A percentile compares a stretch with the other conserved stretches of the same genome.
phyloP scores from a whole-genome alignment of 2,888 invertebrate genomes.

The Habroteleia sp. region DNA sequence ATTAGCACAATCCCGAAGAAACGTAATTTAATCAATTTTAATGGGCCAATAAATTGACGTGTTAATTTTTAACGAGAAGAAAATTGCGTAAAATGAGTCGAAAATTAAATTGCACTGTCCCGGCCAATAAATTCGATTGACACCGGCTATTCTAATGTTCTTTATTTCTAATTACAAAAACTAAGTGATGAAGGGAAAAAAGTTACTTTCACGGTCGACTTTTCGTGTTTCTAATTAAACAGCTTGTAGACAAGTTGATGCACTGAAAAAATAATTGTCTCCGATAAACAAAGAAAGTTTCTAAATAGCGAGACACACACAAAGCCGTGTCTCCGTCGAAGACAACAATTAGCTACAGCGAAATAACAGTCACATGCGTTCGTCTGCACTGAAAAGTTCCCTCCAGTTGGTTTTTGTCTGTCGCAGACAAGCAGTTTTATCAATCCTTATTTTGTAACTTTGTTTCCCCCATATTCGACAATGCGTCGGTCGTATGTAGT shows the following conservation, averaged over 20 bases:
- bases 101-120: constrained; percentile 13
- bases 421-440: constrained; percentile 55
- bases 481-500: too few relatives aligned
- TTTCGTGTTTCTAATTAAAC: constrained; percentile 48
- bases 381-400: constrained; percentile 43
- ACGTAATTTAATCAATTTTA: constrained; percentile 29
- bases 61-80: constrained; percentile 22
- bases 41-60: constrained; percentile 8
- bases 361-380: constrained; percentile 49
- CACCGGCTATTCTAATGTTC: constrained; percentile 4
- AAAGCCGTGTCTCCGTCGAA: constrained; percentile 49
- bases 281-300: constrained; percentile 58
- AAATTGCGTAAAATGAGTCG: constrained; percentile 15
- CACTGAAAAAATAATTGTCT: constrained; percentile 58
- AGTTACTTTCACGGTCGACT: too few relatives aligned
- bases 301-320: constrained; percentile 39
- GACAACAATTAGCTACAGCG: constrained; percentile 57
- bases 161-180: constrained; percentile 12
- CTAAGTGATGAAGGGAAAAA: too few relatives aligned
- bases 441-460: constrained; percentile 47
- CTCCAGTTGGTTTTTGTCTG: constrained; percentile 52
- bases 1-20: constrained; percentile 10
- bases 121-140: constrained; percentile 15
- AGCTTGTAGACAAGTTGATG: constrained; percentile 50
- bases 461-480: too few relatives aligned